phyloP scores from a whole-genome alignment of 1,140 invertebrate genomes.

The Notospermus geniculatus region DNA sequence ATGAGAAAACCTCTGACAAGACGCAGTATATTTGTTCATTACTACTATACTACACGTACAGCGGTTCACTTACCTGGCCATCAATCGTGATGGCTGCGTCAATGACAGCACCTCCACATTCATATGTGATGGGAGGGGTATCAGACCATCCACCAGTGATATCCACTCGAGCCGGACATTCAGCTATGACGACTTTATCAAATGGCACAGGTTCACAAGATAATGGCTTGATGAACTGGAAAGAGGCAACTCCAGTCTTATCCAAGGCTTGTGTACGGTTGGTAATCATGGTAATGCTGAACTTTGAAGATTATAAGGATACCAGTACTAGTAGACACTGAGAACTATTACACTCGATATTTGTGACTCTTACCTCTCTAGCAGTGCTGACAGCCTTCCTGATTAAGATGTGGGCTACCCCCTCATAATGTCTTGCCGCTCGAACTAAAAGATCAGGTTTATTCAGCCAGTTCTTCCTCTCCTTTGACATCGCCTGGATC shows the following conservation, averaged over 20 bases:
- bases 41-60: too few relatives aligned
- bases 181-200: constrained; percentile 54
- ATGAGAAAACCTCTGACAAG: too few relatives aligned
- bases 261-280: too few relatives aligned
- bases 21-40: too few relatives aligned
- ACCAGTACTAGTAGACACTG: too few relatives aligned
- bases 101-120: constrained; percentile 60
- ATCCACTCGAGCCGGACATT: constrained; percentile 60
- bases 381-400: constrained; percentile 56
- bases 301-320: too few relatives aligned
- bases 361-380: constrained; percentile 48
- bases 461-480: constrained; percentile 53
- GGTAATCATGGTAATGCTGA: too few relatives aligned
- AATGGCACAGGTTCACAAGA: constrained; percentile 25
- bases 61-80: constrained; percentile 48
- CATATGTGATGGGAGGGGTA: constrained; percentile 62
- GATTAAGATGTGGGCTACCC: constrained; percentile 59
- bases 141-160: constrained; percentile 62
- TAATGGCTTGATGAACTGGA: constrained; percentile 30
- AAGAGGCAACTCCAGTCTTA: not conserved
- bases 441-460: constrained; percentile 55
- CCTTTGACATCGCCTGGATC: constrained; percentile 46
- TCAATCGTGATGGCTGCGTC: constrained; percentile 56
- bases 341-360: too few relatives aligned
- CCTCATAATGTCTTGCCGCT: constrained; percentile 61